phyloP scores from a whole-genome alignment of 1,140 invertebrate species.

The Drosophila neocordata region DNA sequence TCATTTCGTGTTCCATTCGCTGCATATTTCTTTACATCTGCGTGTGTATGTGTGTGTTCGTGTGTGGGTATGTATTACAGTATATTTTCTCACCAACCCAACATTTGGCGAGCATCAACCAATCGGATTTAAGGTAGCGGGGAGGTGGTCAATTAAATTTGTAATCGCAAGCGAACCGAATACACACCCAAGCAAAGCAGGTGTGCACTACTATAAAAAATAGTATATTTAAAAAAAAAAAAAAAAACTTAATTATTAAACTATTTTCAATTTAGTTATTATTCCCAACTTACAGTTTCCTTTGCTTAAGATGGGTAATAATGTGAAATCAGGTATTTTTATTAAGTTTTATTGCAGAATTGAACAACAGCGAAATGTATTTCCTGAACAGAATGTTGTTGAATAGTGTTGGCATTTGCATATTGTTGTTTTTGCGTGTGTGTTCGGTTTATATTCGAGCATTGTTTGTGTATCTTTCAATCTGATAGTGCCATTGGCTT shows the following conservation, averaged over 20 bases:
- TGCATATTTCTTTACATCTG: background rate
- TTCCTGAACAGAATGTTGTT: slow-evolving; percentile 19
- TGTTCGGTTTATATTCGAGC: background rate
- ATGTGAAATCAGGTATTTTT: background rate
- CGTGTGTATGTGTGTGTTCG: background rate
- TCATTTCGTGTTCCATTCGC: slow-evolving; percentile 21
- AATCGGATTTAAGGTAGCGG: slow-evolving; percentile 70
- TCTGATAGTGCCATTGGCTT: slow-evolving; percentile 40
- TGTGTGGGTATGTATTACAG: slow-evolving; percentile 6
- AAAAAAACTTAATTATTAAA: no score
- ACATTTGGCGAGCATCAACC: slow-evolving; percentile 42
- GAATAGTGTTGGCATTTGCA: slow-evolving; percentile 26
- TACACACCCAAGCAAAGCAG: slow-evolving; percentile 43
- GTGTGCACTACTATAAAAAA: no score
- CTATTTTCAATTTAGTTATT: no score
- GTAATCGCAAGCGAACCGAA: slow-evolving; percentile 73
- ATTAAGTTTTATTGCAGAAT: no score
- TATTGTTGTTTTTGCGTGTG: slow-evolving; percentile 20
- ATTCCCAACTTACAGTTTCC: no score
- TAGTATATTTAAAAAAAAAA: no score
- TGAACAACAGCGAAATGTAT: background rate
- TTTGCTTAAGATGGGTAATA: background rate
- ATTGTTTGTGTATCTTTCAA: slow-evolving; percentile 51
- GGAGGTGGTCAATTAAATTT: slow-evolving; percentile 67
- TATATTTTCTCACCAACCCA: slow-evolving; percentile 36